Base-by-base conservation (phyloP, 2,888 invertebrate genomes). In the Heliconius ethilla region DNA sequence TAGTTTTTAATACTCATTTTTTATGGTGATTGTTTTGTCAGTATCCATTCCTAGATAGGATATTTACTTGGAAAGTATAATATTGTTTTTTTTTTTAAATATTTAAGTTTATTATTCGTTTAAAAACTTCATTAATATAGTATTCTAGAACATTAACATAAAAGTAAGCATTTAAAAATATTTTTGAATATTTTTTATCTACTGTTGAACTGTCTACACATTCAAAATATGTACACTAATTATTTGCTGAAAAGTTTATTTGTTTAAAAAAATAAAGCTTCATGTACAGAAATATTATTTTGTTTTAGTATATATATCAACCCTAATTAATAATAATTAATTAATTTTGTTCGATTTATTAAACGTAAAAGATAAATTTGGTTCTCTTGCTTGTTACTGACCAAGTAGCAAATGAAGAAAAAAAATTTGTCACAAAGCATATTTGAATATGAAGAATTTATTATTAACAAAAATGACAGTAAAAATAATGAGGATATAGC, bases 231-330 rank as follows among this genome's bases (percentile, higher is more conserved):
- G 72, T 72, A 59, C 59, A 59, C 72, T n/a, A 33, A 29, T 75
- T 70, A 63, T 72, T 78, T 62, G n/a, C 67, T 77, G 27, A 72
- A 78, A 75, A 72, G 84, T 85, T 86, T 81, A 82, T 86, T 86
- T 84, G 67, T 67, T 77, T 51, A 77, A 84, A 80, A 83, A 85
- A 86, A 84, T 86, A 88, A 87, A 87, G 83, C 72, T 82, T 86
- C 69, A 82, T 87, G 85, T 85, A 84, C 83, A 84, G 33, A 75
- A 18, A 80, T 69, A 79, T 78, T 75, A 51, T 72, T 72, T 78
- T 69, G 79, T 81, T 82, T 27, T 63, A 59, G 2, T 22, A 33
- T 33, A 33, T 11, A 9, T 59, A 59, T 59, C n/a, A 59, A n/a
- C 10, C n/a, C 4, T 59, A 59, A n/a, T 59, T 4, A n/a, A 59